Evolutionary conservation across 2,888 invertebrate species (phyloP).

Genomic region (Neelides folsomi): DNA sequence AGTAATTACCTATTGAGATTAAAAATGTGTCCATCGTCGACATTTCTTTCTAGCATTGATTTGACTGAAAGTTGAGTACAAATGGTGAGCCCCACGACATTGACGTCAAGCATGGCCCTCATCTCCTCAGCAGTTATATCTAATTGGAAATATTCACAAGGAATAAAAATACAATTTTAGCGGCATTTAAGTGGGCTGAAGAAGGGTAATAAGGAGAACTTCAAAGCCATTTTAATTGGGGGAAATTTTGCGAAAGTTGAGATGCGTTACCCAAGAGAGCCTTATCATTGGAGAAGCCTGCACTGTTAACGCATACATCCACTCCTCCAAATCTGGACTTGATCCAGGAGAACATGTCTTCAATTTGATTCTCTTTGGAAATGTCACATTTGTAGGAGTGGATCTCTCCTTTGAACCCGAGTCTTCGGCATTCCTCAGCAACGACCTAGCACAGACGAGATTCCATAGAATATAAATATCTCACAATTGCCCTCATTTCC

Average conservation of each 20-base stretch:
- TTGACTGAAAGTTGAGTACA: slow-evolving; percentile 7
- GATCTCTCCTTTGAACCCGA: slow-evolving; percentile 18
- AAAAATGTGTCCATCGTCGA: slow-evolving; percentile 14
- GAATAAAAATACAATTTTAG: too few relatives aligned
- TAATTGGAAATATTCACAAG: not conserved
- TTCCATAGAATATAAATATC: not conserved
- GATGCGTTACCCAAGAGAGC: slow-evolving; percentile 16
- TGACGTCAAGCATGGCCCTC: slow-evolving; percentile 7
- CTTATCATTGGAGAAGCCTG: slow-evolving; percentile 14
- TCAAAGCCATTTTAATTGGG: too few relatives aligned
- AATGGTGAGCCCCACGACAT: slow-evolving; percentile 10
- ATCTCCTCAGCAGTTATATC: slow-evolving; percentile 7
- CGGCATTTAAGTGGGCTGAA: too few relatives aligned
- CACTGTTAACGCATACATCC: slow-evolving; percentile 26
- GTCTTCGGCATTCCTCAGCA: slow-evolving; percentile 11
- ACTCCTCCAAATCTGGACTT: slow-evolving; percentile 20
- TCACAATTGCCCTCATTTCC: not conserved
- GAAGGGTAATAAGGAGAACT: too few relatives aligned
- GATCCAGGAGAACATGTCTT: slow-evolving; percentile 24
- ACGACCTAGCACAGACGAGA: slow-evolving; percentile 6
- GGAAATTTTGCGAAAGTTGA: too few relatives aligned
- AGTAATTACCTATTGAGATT: slow-evolving; percentile 9
- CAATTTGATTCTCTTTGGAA: slow-evolving; percentile 13
- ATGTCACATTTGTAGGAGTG: slow-evolving; percentile 21
- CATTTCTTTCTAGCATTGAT: slow-evolving; percentile 9